phyloP scores from a whole-genome alignment of 2,888 invertebrate species.

The Drosophila neoperkinsi region DNA sequence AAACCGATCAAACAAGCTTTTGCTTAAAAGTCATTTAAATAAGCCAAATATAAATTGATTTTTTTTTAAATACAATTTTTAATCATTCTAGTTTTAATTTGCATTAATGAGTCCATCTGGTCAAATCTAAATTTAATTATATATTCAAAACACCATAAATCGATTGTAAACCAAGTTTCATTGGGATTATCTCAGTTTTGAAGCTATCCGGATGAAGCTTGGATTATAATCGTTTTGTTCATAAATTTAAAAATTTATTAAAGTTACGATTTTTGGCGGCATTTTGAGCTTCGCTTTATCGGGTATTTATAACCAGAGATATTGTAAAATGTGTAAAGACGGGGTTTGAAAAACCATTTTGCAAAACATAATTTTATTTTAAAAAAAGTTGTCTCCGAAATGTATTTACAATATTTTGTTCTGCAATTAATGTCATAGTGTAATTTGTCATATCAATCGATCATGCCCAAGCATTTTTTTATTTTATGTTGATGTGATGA shows the following conservation, averaged over 20 bases:
- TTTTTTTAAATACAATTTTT: not conserved
- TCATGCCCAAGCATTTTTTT: conserved; percentile 59
- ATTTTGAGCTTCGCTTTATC: not conserved
- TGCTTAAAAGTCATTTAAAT: not conserved
- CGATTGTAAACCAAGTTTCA: not conserved
- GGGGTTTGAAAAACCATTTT: not conserved
- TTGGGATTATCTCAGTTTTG: not conserved
- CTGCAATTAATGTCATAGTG: not conserved
- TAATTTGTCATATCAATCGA: conserved; percentile 13
- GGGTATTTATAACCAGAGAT: not conserved
- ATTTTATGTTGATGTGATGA: conserved; percentile 62
- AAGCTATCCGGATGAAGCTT: not conserved
- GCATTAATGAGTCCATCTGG: conserved; percentile 2
- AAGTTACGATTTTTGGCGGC: not conserved
- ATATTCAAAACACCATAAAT: not conserved
- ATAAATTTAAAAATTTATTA: not conserved
- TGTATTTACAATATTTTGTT: not conserved
- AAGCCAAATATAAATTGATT: not conserved
- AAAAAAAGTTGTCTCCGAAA: not conserved
- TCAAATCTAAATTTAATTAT: conserved; percentile 3
- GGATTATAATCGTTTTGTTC: not conserved
- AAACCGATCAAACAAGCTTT: conserved; percentile 6
- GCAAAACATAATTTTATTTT: not conserved
- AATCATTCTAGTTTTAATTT: not conserved
- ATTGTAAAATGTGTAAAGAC: not conserved